Evolutionary conservation across 2,797 vertebrate genomes (phyloP).

Genomic region (Manis javanica): DNA sequence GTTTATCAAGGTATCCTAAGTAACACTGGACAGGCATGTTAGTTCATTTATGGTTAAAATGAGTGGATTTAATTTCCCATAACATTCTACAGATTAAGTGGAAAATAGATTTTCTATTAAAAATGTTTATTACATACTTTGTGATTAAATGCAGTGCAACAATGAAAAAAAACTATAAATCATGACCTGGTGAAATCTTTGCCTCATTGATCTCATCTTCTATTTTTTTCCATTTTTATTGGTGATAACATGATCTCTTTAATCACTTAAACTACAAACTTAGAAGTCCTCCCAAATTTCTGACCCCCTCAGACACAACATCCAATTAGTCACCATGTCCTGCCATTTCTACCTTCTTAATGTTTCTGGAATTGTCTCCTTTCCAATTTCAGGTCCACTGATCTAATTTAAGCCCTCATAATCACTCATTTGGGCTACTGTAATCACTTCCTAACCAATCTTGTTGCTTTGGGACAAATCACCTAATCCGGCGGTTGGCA

Average conservation of each 20-base stretch:
- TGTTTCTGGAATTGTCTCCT: slow-evolving; percentile 18
- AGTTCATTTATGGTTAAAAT: background rate
- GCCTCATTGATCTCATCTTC: background rate
- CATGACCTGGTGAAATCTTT: background rate
- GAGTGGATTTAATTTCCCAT: background rate
- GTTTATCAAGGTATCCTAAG: background rate
- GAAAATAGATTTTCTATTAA: background rate
- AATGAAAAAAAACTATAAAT: background rate
- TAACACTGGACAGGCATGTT: background rate
- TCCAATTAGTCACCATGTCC: background rate
- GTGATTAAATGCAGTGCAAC: background rate
- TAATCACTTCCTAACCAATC: background rate
- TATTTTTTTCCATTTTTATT: background rate
- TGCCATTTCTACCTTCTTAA: background rate
- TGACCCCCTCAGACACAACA: background rate
- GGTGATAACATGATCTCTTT: background rate
- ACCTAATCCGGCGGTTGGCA: background rate
- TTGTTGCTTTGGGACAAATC: background rate
- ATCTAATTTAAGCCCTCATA: slow-evolving; percentile 1
- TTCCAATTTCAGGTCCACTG: background rate
- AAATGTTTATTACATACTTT: background rate
- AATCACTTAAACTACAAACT: background rate
- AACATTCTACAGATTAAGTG: slow-evolving; percentile 1
- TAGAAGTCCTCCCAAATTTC: background rate
- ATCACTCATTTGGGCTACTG: background rate